phyloP scores from a whole-genome alignment of 2,113 vertebrate genomes.

The Saimiri boliviensis region DNA sequence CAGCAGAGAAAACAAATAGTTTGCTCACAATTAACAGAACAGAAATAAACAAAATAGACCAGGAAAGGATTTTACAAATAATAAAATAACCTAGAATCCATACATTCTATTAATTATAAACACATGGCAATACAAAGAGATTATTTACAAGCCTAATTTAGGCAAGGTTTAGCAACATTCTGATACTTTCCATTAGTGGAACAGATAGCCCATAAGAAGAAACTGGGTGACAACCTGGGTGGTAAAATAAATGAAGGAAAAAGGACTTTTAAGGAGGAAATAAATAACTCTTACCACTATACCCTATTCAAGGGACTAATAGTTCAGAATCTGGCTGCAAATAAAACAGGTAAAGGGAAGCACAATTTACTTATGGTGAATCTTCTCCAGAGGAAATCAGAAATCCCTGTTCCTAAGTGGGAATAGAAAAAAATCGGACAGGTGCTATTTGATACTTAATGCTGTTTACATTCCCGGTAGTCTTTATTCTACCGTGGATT shows the following conservation, averaged over 20 bases:
- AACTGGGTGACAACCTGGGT: neutral
- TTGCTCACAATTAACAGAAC: neutral
- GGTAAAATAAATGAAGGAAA: neutral
- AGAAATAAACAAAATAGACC: neutral
- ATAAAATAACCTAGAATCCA: neutral
- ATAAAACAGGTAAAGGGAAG: neutral
- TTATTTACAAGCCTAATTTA: neutral
- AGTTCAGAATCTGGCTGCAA: neutral
- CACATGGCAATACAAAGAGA: neutral
- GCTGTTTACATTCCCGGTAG: neutral
- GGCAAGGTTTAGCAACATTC: neutral
- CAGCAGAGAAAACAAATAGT: neutral
- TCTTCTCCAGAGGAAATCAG: neutral
- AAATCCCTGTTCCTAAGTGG: neutral
- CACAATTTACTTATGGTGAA: neutral
- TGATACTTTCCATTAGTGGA: neutral
- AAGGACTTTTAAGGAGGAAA: neutral
- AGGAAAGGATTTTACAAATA: neutral
- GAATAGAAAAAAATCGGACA: neutral
- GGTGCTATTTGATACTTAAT: neutral
- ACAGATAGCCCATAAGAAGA: neutral
- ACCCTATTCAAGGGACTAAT: neutral
- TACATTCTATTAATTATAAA: neutral
- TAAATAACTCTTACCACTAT: neutral
- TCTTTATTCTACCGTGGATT: neutral